phyloP scores from a whole-genome alignment of 2,797 vertebrate genomes.

The Sebastes cheni region DNA sequence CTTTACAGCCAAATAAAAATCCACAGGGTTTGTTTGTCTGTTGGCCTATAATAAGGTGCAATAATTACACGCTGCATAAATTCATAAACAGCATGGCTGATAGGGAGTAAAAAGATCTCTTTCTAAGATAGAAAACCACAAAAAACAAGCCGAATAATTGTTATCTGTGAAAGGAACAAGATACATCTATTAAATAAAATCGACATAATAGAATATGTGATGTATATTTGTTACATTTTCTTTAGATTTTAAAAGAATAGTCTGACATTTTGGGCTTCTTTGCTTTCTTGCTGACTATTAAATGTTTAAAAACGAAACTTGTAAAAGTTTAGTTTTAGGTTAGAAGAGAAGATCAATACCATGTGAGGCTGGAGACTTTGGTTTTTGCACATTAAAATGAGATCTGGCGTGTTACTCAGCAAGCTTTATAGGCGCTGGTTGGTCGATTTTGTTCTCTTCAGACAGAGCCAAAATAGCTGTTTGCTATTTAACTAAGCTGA shows the following conservation, averaged over 20 bases:
- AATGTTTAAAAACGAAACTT: too few relatives aligned
- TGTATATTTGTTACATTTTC: background rate
- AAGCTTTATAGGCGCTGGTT: background rate
- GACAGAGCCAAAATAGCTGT: background rate
- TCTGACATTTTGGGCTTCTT: background rate
- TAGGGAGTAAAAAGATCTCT: background rate
- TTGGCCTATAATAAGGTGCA: background rate
- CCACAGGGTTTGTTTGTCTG: background rate
- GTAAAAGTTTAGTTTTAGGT: background rate
- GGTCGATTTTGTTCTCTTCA: background rate
- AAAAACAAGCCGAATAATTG: background rate
- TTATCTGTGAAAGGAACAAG: background rate
- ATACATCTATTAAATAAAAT: background rate
- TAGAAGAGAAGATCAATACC: background rate
- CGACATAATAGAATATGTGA: background rate
- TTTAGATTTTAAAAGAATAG: background rate
- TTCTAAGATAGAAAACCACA: background rate
- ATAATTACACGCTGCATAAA: background rate
- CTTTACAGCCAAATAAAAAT: slow-evolving; percentile 16
- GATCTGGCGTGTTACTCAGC: background rate
- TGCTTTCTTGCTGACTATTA: background rate
- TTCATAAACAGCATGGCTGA: background rate
- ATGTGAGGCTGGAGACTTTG: too few relatives aligned
- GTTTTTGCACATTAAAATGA: background rate
- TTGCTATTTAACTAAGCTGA: background rate